Evolutionary conservation across 1,140 invertebrate species (phyloP).

Genomic region (Eumeta japonica): DNA sequence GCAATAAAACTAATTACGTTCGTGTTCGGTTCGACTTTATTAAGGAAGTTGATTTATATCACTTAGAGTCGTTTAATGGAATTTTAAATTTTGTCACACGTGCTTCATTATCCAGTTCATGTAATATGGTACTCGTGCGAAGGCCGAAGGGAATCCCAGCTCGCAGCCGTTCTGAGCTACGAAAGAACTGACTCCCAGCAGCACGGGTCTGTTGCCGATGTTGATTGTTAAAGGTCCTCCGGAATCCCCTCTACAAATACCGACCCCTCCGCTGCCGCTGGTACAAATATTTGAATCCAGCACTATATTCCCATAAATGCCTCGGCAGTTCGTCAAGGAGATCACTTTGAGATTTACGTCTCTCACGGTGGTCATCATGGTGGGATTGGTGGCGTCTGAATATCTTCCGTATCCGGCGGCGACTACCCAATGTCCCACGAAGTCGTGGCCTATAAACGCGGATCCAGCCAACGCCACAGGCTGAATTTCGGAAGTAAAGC

Average conservation of each 20-base stretch:
- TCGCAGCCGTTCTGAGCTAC: constrained; percentile 1
- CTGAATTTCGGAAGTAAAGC: constrained; percentile 15
- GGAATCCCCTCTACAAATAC: constrained; percentile 37
- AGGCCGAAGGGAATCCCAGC: constrained; percentile 1
- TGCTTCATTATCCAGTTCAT: constrained; percentile 21
- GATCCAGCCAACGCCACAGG: constrained; percentile 20
- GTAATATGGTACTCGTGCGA: constrained; percentile 18
- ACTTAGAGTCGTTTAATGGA: background rate
- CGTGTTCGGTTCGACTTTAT: background rate
- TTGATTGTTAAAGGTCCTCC: constrained; percentile 27
- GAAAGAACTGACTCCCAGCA: constrained; percentile 21
- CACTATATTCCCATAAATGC: constrained; percentile 18
- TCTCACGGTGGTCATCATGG: constrained; percentile 21
- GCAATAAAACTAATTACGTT: background rate
- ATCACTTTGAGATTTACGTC: constrained; percentile 25
- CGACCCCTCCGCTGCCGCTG: constrained; percentile 24
- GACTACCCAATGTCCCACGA: constrained; percentile 14
- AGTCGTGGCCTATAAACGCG: constrained; percentile 14
- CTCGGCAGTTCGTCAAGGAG: constrained; percentile 17
- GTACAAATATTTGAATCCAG: constrained; percentile 33
- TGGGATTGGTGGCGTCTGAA: constrained; percentile 22
- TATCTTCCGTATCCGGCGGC: constrained; percentile 33
- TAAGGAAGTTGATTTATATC: background rate
- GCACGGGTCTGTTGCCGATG: constrained; percentile 15
- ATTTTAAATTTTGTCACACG: constrained; percentile 9